Percentiles rank a stretch among this genome's conserved stretches.
These are phyloP conservation scores for Steinernema khuongi DNA, from an alignment of 1,140 invertebrate genomes.

Conservation along the genomic window DNA sequence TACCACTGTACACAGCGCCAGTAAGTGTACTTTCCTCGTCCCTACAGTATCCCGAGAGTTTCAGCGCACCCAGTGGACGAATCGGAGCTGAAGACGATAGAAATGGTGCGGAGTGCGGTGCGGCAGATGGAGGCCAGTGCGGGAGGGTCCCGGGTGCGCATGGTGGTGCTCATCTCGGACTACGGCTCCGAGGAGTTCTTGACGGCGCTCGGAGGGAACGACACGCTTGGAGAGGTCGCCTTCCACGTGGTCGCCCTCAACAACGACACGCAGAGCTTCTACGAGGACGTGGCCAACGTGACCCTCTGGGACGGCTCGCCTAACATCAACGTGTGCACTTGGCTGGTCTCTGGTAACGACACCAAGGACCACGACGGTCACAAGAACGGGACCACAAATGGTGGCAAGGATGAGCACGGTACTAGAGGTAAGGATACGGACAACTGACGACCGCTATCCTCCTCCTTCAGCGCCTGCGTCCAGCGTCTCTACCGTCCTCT, in stretches of 20 bases:
- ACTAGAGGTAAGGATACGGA: too few species aligned
- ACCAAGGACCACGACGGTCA: too few species aligned
- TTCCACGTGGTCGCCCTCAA: background rate
- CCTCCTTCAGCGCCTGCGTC: background rate
- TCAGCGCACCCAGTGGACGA: background rate
- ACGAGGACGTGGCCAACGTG: too few species aligned
- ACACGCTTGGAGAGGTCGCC: background rate
- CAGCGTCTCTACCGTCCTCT: conserved; percentile 25
- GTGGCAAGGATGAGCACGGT: too few species aligned
- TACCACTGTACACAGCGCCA: background rate
- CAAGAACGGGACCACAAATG: too few species aligned
- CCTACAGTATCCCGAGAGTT: background rate
- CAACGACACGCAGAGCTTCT: background rate
- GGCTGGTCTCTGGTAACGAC: too few species aligned
- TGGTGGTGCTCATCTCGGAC: background rate
- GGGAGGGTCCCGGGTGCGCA: background rate
- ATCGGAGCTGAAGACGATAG: background rate
- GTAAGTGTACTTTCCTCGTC: background rate
- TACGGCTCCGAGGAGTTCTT: background rate
- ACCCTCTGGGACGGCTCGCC: too few species aligned
- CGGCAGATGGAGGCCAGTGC: background rate
- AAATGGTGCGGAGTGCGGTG: background rate
- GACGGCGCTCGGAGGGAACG: background rate
- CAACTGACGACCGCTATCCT: too few species aligned
- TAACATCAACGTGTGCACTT: too few species aligned